Base-by-base conservation (phyloP, 2,888 invertebrate genomes). In the Balanococcus diminutus region DNA sequence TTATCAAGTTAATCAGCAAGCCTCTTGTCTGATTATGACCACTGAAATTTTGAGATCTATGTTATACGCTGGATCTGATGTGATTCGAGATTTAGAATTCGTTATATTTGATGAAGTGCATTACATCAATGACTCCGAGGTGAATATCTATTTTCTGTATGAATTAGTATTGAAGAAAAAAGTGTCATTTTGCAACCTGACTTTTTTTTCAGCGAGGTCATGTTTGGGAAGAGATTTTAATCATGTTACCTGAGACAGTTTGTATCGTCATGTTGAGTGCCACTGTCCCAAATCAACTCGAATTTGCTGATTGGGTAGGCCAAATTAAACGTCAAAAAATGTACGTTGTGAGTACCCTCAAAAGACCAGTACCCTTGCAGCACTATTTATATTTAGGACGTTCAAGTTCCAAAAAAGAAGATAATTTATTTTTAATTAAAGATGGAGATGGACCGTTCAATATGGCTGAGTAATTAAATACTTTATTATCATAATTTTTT, bases 81-180 rank as follows among this genome's bases (percentile, higher is more conserved):
- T 98, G 85, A 95, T 98, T 0, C 93, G 98, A 75, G 99, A 99
- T 90, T 91, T 99, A 86, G 99, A 99, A 90, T 99, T 97, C 91
- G 99, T 99, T 2, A 97, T 99, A 89, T 99, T 99, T 90, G 99
- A 99, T 90, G 99, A 99, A 91, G 98, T 99, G 8, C 99, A 99
- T 90, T 99, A 99, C 89, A 97, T 99, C 87, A 99, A 99, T 90
- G 97, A 99, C 91, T 93, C 94, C 67, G 97, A 98, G 91, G 96
- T 95, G 88, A 86, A 79, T 82, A 79, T 82, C 28, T 84, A 5
- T 84, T 16, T 22, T 67, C 8, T 36, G 6, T 8, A 0, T 22
- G 22, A n/a, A n/a, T n/a, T n/a, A n/a, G n/a, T n/a, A n/a, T n/a
- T n/a, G n/a, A n/a, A n/a, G n/a, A n/a, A n/a, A 42, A 42, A 56